Evolutionary conservation across 2,888 invertebrate genomes (phyloP).

Genomic region (Xestia rhomboidea): DNA sequence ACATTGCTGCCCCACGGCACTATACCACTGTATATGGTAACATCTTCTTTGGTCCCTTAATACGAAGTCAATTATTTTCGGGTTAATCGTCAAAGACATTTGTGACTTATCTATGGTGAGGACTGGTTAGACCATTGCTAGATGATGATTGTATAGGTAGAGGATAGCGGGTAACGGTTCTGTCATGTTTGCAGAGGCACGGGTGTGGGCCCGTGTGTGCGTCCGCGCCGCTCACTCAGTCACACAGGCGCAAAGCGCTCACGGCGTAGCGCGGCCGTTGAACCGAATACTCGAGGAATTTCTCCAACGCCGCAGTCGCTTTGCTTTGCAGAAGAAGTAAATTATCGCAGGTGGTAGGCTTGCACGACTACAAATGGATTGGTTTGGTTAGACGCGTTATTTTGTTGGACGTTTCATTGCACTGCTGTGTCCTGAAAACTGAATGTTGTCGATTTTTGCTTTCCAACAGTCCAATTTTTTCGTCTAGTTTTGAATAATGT

Average conservation of each 20-base stretch:
- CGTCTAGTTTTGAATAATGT: background rate
- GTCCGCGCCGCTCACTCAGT: conserved; percentile 81
- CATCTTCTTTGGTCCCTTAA: conserved; percentile 11
- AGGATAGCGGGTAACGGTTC: conserved; percentile 87
- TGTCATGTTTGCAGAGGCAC: conserved; percentile 87
- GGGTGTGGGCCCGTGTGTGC: conserved; percentile 81
- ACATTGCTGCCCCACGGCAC: conserved; percentile 11
- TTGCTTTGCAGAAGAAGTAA: conserved; percentile 84
- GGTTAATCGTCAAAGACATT: conserved; percentile 11
- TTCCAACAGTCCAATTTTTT: background rate
- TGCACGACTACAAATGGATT: too few relatives aligned
- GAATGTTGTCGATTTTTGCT: background rate
- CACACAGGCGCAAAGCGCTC: conserved; percentile 81
- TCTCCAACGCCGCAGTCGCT: conserved; percentile 85
- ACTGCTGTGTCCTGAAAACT: background rate
- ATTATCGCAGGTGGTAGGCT: conserved; percentile 78
- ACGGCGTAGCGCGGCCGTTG: conserved; percentile 88
- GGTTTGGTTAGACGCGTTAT: background rate
- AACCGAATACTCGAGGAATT: conserved; percentile 90
- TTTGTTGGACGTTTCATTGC: background rate
- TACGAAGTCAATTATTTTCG: conserved; percentile 9
- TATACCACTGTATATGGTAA: background rate
- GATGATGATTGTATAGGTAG: conserved; percentile 76
- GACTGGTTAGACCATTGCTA: conserved; percentile 72
- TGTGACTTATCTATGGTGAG: conserved; percentile 42